Evolutionary conservation across 2,888 invertebrate genomes (phyloP).

Genomic region (Trisateles emortualis): DNA sequence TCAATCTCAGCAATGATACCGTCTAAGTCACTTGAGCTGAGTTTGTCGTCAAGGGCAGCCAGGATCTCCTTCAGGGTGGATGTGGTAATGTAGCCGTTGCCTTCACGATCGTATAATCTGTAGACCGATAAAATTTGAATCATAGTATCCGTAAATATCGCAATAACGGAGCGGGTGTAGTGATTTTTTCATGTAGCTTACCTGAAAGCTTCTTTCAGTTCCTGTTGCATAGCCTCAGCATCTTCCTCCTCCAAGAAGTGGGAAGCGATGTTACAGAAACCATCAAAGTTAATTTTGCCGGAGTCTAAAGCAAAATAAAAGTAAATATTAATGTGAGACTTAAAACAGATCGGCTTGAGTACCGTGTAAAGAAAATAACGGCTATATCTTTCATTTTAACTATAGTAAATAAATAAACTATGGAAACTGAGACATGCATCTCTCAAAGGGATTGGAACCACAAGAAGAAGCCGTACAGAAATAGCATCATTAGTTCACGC

Average conservation of each 20-base stretch:
- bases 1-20: conserved; percentile 99
- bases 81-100: conserved; percentile 97
- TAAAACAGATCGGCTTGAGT: conserved; percentile 33
- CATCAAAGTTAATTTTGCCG: conserved; percentile 97
- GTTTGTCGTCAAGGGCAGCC: conserved; percentile 96
- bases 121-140: conserved; percentile 27
- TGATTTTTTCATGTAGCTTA: conserved; percentile 36
- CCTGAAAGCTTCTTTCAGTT: conserved; percentile 98
- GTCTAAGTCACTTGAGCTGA: conserved; percentile 96
- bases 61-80: conserved; percentile 97
- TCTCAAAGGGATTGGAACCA: conserved; percentile 54
- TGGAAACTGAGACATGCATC: conserved; percentile 52
- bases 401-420: conserved; percentile 52
- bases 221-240: conserved; percentile 98
- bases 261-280: conserved; percentile 96
- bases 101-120: conserved; percentile 97
- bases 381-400: conserved; percentile 47
- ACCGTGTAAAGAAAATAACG: conserved; percentile 24
- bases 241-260: conserved; percentile 98
- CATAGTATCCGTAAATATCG: not conserved
- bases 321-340: conserved; percentile 29
- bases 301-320: conserved; percentile 82
- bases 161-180: not conserved
- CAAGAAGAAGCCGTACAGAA: conserved; percentile 59
- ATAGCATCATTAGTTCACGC: conserved; percentile 75